These are phyloP conservation scores for Lithobates pipiens DNA, from an alignment of 2,797 vertebrate genomes.

Conservation along the genomic window DNA sequence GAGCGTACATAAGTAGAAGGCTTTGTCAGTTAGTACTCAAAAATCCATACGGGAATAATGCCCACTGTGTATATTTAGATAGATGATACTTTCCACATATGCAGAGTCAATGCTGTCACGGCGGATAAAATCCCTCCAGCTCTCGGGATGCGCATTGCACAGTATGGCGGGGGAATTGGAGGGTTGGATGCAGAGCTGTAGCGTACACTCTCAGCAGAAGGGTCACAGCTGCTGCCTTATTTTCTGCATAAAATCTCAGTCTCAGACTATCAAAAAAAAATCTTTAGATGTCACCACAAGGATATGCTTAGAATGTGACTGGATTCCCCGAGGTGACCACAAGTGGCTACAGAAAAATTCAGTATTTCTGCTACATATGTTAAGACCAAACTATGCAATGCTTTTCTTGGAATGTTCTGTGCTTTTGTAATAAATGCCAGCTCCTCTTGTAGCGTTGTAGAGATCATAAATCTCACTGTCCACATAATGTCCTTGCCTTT, in stretches of 20 bases:
- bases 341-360: conserved; percentile 55
- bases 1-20: background rate
- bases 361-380: conserved; percentile 43
- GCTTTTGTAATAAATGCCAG: conserved; percentile 34
- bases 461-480: conserved; percentile 19
- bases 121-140: conserved; percentile 29
- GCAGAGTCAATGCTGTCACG: conserved; percentile 24
- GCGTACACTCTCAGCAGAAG: conserved; percentile 49
- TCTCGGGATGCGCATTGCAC: conserved; percentile 15
- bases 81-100: conserved; percentile 35
- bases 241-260: conserved; percentile 52
- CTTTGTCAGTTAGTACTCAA: background rate
- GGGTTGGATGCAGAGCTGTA: conserved; percentile 34
- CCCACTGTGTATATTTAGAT: conserved; percentile 8
- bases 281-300: conserved; percentile 58
- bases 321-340: conserved; percentile 50
- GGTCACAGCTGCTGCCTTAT: conserved; percentile 56
- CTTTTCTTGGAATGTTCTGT: conserved; percentile 42
- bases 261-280: conserved; percentile 49
- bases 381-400: background rate
- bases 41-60: background rate
- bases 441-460: background rate
- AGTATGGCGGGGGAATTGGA: conserved; percentile 54
- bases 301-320: conserved; percentile 58
- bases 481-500: conserved; percentile 6